Evolutionary conservation across 2,113 vertebrate genomes (phyloP), one percentile per base, ranked within the genome.

Genomic region (Plectropomus leopardus): DNA sequence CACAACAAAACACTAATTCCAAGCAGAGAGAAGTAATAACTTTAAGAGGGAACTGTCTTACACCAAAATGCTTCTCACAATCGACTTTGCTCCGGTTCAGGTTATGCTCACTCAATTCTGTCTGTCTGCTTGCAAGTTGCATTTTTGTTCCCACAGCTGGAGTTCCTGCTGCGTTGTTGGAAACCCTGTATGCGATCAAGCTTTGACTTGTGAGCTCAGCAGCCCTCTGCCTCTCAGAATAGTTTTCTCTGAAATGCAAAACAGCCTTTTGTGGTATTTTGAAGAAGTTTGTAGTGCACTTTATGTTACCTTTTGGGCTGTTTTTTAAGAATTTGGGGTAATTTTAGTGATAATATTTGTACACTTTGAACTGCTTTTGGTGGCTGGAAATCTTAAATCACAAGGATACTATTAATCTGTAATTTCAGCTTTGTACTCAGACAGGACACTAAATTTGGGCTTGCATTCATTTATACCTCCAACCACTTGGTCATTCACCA

Each of bases 191-290:
- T 76, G 58, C 19, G 3, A 65, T 89, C 68, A 65, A 42, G 70
- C 64, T 78, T 70, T 61, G 78, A 40, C 60, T 78, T 65, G 50
- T 67, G 83, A 84, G 69, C 86, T 74, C 78, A 75, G 61, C 61
- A 82, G 53, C 80, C 50, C 54, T 79, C 32, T 70, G 53, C 57
- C 64, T 81, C 67, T 71, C 21, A 67, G 51, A 86, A 76, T 24
- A 48, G 61, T 58, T 58, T 48, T 78, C 75, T 86, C 76, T 84
- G 69, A 88, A 92, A 89, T 88, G 78, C 51, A 90, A 84, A 88
- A 65, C 42, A 78, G 44, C 23, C 65, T 80, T n/a, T 50, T 78
- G 71, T 69, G 64, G 42, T 45, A 82, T 91, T 74, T 80, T 78
- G 50, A 70, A 64, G 23, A 67, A 66, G 57, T 85, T 71, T 68